Evolutionary conservation across 1,140 invertebrate species (phyloP), one percentile per base, ranked within the genome.

Genomic region (Chymomyza costata): DNA sequence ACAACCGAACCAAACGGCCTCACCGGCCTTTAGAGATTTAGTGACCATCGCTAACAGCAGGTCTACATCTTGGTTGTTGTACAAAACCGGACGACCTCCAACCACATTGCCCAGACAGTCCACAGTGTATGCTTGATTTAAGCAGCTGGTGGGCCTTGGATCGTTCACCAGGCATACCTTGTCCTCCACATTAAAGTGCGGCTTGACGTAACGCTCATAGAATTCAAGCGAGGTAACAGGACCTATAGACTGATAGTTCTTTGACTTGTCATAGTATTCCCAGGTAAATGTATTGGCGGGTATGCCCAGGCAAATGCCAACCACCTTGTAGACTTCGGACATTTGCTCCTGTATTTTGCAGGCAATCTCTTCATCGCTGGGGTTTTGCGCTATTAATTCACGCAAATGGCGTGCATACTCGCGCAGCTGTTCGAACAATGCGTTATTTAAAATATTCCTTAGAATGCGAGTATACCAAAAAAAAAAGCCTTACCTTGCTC

Each of bases 1-100:
- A 84, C 93, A 96, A n/a, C 95, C 95, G 86, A 96, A 97, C 95
- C 95, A 97, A 0, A 97, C 94, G 3, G 94, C 89, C 83, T 96
- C 94, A 28, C 93, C 92, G 7, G 90, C 88, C 64, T 92, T 90
- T 32, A 97, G 93, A 25, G 93, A 94, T 52, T 92, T 91, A 7
- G 90, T 91, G 1, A 92, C 90, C 2, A 91, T 86, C 70, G 93
- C 89, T 69, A 95, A 90, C 0, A 97, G 86, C 1, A 91, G 82
- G 32, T 94, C 92, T 2, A 93, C 89, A 2, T 92, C 91, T 82
- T 96, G 94, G 87, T 97, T 97, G 65, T 96, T 96, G 85, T 97
- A 97, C 0, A 94, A 88, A 2, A 92, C 93, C 17, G 82, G 87
- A 3, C 90, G 85, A 0, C 94, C 95, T 16, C 91, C 93, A 10